These are phyloP conservation scores for Gastrophryne carolinensis DNA, from an alignment of 2,797 vertebrate species.

Conservation along the genomic window DNA sequence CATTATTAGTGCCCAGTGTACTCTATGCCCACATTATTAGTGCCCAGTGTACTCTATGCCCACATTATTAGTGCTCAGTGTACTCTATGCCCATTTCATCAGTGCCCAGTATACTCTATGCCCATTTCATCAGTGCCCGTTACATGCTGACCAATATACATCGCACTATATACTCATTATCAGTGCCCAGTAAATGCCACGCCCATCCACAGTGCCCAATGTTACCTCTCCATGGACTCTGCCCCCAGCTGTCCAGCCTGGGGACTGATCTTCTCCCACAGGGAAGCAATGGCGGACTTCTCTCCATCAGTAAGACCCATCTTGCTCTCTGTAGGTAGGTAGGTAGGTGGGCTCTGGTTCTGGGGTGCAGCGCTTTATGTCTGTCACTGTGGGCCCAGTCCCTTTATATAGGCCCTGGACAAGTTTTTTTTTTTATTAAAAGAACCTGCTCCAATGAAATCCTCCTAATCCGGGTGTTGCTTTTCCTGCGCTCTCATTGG, in stretches of 20 bases:
- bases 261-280: slow-evolving; percentile 21
- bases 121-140: too few relatives aligned
- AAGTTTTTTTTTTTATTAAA: too few relatives aligned
- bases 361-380: neutral
- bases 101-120: too few relatives aligned
- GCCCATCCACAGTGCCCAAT: neutral
- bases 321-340: neutral
- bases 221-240: slow-evolving; percentile 16
- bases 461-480: neutral
- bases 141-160: too few relatives aligned
- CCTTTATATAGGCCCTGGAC: neutral
- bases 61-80: too few relatives aligned
- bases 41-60: too few relatives aligned
- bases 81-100: too few relatives aligned
- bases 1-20: too few relatives aligned
- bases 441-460: neutral
- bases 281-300: neutral
- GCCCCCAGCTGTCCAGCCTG: neutral
- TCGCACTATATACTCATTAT: too few relatives aligned
- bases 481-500: neutral
- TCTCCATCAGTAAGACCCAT: slow-evolving; percentile 8
- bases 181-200: too few relatives aligned
- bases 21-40: too few relatives aligned
- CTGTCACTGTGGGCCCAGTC: neutral
- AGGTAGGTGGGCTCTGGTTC: neutral